Base-by-base conservation (phyloP, 2,797 vertebrate genomes). In the Cirrhinus mrigala region DNA sequence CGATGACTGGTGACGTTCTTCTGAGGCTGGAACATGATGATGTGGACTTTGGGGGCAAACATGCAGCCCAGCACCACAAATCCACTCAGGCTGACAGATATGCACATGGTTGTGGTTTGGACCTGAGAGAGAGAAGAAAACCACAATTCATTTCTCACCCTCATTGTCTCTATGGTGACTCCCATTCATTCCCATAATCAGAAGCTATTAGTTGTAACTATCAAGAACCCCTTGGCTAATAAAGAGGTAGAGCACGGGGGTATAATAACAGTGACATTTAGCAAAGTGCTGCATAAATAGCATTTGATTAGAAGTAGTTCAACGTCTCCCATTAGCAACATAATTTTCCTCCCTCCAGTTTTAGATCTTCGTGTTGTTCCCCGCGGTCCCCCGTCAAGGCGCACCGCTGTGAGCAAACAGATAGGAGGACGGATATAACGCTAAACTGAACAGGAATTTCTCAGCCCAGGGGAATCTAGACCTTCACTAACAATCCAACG, bases 61-160 rank as follows among this genome's bases (percentile, higher is more conserved):
- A 99, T 94, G 86, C 98, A 99, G 86, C 98, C 98, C 91, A 99
- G 92, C 82, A 99, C 98, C 91, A 99, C 98, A 1, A 99, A 99
- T 76, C 98, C 98, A 1, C 98, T 99, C 88, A 99, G 95, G 86
- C 98, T 99, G 85, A 99, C 98, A 0, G 98, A 99, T 95, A 99
- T 99, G 89, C 98, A 99, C 98, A 99, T 99, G 81, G 98, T 99
- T 0, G 98, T 99, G 3, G 98, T 99, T 93, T 99, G 98, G 76
- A 99, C 98, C 98, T 99, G 92, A 18, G 84, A 81, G 33, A 83
- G 3, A 83, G 54, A 62, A 40, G 15, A 68, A 33, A 52, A 84
- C 71, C 54, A 58, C 70, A 60, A 44, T 66, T 87, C 29, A 83
- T 79, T 78, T 82, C 40, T 85, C 46, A 58, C 37, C 78, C 70